Conservation (phyloP, 2,797 vertebrate species). For the Cuniculus paca region DNA sequence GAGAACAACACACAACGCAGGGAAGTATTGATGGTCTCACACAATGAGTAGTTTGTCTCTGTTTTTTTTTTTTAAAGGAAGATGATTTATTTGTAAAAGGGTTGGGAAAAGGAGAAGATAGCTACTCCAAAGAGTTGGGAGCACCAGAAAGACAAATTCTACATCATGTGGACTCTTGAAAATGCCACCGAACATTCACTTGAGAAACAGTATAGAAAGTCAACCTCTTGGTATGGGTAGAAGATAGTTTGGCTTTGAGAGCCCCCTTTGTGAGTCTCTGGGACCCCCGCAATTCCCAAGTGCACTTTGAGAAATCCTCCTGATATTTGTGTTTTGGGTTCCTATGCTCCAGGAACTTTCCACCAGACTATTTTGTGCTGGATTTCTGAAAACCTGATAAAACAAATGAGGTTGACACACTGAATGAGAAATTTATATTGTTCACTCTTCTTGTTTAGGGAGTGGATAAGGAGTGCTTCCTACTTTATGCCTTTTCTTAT, state of each 20-base stretch:
- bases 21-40: rapidly evolving
- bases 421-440: not conserved
- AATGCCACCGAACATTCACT: rapidly evolving
- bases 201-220: not conserved
- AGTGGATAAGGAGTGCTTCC: not conserved
- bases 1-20: rapidly evolving
- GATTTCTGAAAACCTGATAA: not conserved
- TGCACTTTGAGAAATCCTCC: not conserved
- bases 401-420: not conserved
- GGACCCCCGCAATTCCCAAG: not conserved
- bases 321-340: not conserved
- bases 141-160: not conserved
- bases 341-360: not conserved
- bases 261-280: not conserved
- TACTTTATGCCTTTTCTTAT: not conserved
- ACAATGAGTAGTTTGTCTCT: not conserved
- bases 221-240: not conserved
- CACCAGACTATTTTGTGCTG: not conserved
- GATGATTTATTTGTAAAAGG: not conserved
- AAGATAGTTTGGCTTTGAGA: not conserved
- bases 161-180: not conserved
- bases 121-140: not conserved
- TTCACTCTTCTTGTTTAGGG: not conserved
- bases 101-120: not conserved
- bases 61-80: not conserved